Base-by-base conservation (phyloP, 2,888 invertebrate genomes). In the Hirudinaria manillensis region DNA sequence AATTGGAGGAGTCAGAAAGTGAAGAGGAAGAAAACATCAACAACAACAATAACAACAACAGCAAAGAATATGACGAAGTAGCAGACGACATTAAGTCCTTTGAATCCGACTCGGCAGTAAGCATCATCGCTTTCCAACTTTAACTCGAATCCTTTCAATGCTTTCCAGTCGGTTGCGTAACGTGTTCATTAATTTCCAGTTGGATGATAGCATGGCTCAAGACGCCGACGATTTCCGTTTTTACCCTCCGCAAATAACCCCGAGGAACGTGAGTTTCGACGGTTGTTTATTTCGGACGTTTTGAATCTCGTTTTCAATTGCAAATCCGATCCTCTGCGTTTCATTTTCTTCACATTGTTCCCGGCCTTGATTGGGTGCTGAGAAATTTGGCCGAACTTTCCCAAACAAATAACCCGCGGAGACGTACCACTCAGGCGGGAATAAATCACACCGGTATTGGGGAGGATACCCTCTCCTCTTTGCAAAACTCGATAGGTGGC, bases 71-170 rank as follows among this genome's bases (percentile, higher is more conserved):
- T 19, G 68, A 68, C 10, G 68, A 68, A 32, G 36, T 68, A 1
- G 36, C 29, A 24, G 68, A 68, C 36, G 68, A 68, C 13, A 34
- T 68, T 13, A 68, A 36, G 13, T 34, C n/a, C 3, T 32, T 68
- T 7, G 68, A 68, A 68, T 68, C 34, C 32, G 68, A 68, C 16
- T 68, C 68, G 10, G 68, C 68, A n/a, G 68, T 68, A 29, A 61
- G 61, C 24, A 61, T 16, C 6, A 45, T n/a, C n/a, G n/a, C 45
- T 45, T 45, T 45, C 45, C 45, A 45, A 45, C 45, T 45, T 45
- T 3, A 3, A 45, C 13, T 45, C 16, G 45, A 45, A 45, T 10
- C 45, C 45, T 6, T 45, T 16, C 16, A 1, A 10, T 4, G 45
- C n/a, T 45, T 45, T 45, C 45, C 45, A 45, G 45, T 45, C 16